Conservation (phyloP, 2,797 vertebrate genomes). For the Pelochelys cantorii region DNA sequence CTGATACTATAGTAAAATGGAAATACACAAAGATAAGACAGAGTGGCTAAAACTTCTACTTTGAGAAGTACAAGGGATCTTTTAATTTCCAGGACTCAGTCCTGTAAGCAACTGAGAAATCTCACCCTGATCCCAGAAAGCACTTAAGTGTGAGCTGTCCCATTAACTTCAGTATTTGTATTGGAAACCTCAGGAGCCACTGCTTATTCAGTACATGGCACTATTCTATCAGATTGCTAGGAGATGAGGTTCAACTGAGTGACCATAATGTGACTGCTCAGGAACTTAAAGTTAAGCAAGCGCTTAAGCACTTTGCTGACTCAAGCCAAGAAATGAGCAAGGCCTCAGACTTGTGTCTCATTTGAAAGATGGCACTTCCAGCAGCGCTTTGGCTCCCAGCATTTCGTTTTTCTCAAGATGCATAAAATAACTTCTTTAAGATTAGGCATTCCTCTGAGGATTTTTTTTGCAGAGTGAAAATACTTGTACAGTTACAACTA, state of each 20-base stretch:
- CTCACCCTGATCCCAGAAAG: conserved; percentile 15
- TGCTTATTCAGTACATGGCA: conserved; percentile 60
- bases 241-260: conserved; percentile 21
- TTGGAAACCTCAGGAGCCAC: conserved; percentile 47
- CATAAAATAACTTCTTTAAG: not conserved
- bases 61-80: not conserved
- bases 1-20: not conserved
- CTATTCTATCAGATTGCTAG: conserved; percentile 17
- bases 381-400: not conserved
- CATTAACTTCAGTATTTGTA: conserved; percentile 45
- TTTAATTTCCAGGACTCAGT: conserved; percentile 5
- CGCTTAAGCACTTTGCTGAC: conserved; percentile 20
- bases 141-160: conserved; percentile 10
- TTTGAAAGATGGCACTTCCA: not conserved
- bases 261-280: conserved; percentile 12
- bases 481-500: not conserved
- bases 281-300: not conserved
- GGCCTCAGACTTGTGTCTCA: not conserved
- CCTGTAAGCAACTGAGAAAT: not conserved
- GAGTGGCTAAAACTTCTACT: not conserved
- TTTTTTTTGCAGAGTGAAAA: not conserved
- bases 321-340: not conserved
- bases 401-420: not conserved
- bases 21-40: not conserved
- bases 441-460: not conserved